Percentiles rank a stretch among this genome's conserved stretches.
phyloP scores from a whole-genome alignment of 2,888 invertebrate genomes.

The Podabrus alpinus region DNA sequence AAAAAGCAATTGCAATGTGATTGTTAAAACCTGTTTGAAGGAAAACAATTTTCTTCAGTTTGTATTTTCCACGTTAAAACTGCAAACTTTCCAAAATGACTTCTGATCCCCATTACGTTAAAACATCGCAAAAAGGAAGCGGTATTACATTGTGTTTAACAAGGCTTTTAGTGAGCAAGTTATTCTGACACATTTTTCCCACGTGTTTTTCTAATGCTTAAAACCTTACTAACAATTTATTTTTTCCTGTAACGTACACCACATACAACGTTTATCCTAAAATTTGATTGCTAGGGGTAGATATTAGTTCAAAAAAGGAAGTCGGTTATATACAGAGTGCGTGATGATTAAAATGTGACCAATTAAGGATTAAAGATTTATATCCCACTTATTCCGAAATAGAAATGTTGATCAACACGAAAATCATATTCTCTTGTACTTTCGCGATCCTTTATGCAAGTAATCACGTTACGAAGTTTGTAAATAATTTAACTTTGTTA shows the following conservation, averaged over 20 bases:
- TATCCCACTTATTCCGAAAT: not conserved
- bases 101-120: constrained; percentile 16
- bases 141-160: constrained; percentile 18
- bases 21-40: not conserved
- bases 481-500: not conserved
- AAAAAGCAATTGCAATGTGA: not conserved
- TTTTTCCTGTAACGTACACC: not conserved
- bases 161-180: constrained; percentile 21
- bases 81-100: constrained; percentile 13
- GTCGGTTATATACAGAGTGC: not conserved
- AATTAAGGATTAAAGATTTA: not conserved
- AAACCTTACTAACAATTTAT: constrained; percentile 1
- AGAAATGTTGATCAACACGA: not conserved
- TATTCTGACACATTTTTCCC: constrained; percentile 11
- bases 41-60: constrained; percentile 5
- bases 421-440: not conserved
- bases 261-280: not conserved
- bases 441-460: not conserved
- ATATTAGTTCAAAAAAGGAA: not conserved
- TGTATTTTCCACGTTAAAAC: not conserved
- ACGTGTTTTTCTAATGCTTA: constrained; percentile 14
- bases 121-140: constrained; percentile 19
- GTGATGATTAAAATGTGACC: not conserved
- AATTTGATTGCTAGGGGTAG: not conserved
- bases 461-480: not conserved